Conservation (phyloP, 2,888 invertebrate species). For the Elegia similella region DNA sequence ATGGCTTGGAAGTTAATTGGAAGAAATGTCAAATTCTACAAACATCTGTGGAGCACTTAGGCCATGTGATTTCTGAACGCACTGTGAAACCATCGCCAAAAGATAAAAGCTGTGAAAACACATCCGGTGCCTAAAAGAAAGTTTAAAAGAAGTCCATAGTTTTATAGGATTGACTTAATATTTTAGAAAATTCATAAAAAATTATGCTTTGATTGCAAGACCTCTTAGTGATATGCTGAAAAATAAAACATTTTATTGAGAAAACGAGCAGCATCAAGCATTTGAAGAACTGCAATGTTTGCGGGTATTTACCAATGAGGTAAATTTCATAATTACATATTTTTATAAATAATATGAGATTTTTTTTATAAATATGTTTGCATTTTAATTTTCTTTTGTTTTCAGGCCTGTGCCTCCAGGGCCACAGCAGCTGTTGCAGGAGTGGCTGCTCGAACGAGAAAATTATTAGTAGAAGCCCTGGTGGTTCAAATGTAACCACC, state of each 20-base stretch:
- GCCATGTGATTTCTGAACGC: slow-evolving; percentile 24
- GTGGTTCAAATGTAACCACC: no score
- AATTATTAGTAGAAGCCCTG: no score
- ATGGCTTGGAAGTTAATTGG: slow-evolving; percentile 24
- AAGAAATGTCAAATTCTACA: slow-evolving; percentile 16
- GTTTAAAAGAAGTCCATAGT: slow-evolving; percentile 26
- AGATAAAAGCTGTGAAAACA: slow-evolving; percentile 25
- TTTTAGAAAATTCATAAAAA: slow-evolving; percentile 33
- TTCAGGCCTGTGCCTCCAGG: no score
- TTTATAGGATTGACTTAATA: slow-evolving; percentile 30
- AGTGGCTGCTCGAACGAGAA: no score
- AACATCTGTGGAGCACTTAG: slow-evolving; percentile 22
- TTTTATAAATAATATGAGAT: no score
- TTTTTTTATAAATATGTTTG: no score
- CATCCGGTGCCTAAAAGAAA: slow-evolving; percentile 27
- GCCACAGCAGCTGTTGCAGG: no score
- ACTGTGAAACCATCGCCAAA: slow-evolving; percentile 25
- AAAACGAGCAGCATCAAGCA: slow-evolving; percentile 12
- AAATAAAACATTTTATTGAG: slow-evolving; percentile 24
- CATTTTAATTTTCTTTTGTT: no score
- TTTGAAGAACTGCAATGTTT: slow-evolving; percentile 24
- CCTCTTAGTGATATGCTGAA: slow-evolving; percentile 28
- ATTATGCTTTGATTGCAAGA: slow-evolving; percentile 31
- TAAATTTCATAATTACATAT: no score
- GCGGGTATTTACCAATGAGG: no score